phyloP scores from a whole-genome alignment of 1,140 invertebrate species.

The Diachasma alloeum region DNA sequence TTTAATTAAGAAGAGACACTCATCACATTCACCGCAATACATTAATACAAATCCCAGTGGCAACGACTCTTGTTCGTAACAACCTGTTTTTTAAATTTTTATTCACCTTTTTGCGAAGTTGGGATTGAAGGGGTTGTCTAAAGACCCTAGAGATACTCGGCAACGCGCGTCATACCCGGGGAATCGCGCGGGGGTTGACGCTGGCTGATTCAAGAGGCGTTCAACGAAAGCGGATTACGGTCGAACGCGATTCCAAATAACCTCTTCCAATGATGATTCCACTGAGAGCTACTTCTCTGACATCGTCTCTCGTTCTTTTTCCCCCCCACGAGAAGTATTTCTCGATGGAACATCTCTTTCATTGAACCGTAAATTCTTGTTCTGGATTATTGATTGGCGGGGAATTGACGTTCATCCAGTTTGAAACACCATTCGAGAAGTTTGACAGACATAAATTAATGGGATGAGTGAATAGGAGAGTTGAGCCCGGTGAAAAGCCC shows the following conservation, averaged over 20 bases:
- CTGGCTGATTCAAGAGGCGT: neutral
- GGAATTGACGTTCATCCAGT: no score
- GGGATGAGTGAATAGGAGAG: no score
- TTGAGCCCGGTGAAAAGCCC: no score
- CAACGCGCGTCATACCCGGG: neutral
- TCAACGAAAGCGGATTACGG: neutral
- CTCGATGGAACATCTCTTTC: neutral
- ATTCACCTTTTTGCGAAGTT: neutral
- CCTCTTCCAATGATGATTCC: neutral
- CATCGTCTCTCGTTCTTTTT: neutral
- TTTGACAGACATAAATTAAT: no score
- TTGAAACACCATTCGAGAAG: no score
- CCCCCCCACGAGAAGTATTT: neutral
- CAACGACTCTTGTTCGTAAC: neutral
- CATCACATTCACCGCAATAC: neutral
- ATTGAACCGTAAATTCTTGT: neutral
- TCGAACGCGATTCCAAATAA: neutral
- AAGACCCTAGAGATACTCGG: neutral
- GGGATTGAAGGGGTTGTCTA: neutral
- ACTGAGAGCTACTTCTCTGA: neutral
- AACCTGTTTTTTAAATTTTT: neutral
- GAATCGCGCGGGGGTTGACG: neutral
- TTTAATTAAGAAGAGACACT: neutral
- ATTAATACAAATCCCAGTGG: neutral
- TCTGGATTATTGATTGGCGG: neutral